A percentile compares a stretch with the other conserved stretches of the same genome.
Conservation (phyloP, 1,140 invertebrate genomes). For the Maniola jurtina region DNA sequence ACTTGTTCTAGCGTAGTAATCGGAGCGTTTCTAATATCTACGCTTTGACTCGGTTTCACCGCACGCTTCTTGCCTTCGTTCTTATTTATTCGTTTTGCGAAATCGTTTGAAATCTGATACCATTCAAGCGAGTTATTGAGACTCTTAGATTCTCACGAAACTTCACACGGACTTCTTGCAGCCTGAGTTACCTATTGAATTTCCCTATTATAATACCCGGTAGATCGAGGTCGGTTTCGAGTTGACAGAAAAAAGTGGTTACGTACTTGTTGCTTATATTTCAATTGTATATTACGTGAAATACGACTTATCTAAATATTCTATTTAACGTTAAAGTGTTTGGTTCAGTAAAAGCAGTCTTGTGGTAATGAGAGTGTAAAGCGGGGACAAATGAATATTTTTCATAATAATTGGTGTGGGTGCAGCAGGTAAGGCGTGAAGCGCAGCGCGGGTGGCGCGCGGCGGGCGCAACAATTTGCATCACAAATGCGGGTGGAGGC, state of each 20-base stretch:
- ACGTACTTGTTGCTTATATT: not conserved
- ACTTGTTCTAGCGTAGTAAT: constrained; percentile 65
- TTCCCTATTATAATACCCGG: constrained; percentile 52
- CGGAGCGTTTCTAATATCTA: constrained; percentile 78
- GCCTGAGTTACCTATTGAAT: constrained; percentile 63
- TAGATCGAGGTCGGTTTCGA: constrained; percentile 41
- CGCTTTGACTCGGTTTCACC: constrained; percentile 76
- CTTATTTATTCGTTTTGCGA: constrained; percentile 77
- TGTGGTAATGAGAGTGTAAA: constrained; percentile 59
- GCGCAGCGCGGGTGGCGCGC: constrained; percentile 46
- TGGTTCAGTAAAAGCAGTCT: constrained; percentile 38
- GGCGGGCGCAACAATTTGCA: constrained; percentile 72
- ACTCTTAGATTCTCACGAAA: constrained; percentile 64
- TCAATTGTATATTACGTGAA: no score
- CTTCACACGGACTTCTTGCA: constrained; percentile 71
- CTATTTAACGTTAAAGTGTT: constrained; percentile 16
- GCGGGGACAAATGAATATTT: constrained; percentile 72
- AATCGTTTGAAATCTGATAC: constrained; percentile 78
- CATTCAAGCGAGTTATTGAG: constrained; percentile 61
- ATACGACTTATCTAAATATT: not conserved
- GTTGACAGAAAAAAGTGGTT: constrained; percentile 32
- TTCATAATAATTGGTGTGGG: constrained; percentile 71
- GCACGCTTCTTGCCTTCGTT: constrained; percentile 75
- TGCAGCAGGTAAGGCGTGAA: constrained; percentile 66
- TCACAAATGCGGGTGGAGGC: constrained; percentile 71